phyloP scores from a whole-genome alignment of 2,113 vertebrate species.

The Prunella himalayana region DNA sequence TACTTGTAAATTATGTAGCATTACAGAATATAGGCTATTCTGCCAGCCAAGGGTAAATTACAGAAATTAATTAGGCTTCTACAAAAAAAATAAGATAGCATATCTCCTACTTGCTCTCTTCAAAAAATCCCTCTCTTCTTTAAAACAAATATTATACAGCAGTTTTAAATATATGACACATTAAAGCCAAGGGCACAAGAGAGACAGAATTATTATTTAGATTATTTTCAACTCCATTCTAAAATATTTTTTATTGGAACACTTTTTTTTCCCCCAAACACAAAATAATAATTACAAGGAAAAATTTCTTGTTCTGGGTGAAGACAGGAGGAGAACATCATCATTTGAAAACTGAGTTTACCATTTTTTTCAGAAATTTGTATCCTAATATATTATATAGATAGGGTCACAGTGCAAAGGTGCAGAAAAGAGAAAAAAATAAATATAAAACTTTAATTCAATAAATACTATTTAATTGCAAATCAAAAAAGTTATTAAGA shows the following conservation, averaged over 20 bases:
- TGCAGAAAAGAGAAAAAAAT: neutral
- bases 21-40: neutral
- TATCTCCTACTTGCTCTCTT: neutral
- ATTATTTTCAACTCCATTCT: neutral
- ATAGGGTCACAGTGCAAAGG: neutral
- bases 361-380: neutral
- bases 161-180: neutral
- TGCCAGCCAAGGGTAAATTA: neutral
- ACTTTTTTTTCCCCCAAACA: neutral
- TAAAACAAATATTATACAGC: neutral
- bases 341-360: neutral
- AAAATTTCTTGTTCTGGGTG: neutral
- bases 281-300: neutral
- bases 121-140: neutral
- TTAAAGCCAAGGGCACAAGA: neutral
- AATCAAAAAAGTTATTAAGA: neutral
- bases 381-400: neutral
- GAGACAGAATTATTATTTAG: neutral
- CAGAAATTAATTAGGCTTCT: neutral
- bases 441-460: neutral
- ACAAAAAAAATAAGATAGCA: neutral
- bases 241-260: neutral
- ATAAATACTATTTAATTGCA: neutral
- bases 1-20: neutral
- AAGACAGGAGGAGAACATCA: neutral